phyloP scores from a whole-genome alignment of 2,888 invertebrate species.

The Vesta saturnalis region DNA sequence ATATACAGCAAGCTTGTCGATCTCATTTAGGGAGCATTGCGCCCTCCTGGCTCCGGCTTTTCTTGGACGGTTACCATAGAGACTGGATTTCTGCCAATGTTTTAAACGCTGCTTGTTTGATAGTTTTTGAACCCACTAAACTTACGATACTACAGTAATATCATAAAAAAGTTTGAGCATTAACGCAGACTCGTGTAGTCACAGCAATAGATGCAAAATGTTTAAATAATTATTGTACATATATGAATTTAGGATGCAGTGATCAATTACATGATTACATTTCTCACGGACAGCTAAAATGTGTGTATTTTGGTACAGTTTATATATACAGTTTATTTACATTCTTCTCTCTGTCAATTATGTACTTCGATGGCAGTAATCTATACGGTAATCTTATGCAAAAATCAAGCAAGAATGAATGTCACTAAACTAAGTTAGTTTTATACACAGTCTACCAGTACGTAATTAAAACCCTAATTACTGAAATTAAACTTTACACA shows the following conservation, averaged over 20 bases:
- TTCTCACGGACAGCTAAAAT: no score
- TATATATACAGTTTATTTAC: neutral
- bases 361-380: no score
- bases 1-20: constrained; percentile 29
- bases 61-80: constrained; percentile 34
- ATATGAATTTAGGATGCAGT: neutral
- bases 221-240: no score
- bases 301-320: neutral
- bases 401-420: no score
- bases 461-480: no score
- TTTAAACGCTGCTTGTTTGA: constrained; percentile 19
- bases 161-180: neutral
- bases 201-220: neutral
- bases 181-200: neutral
- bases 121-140: constrained; percentile 10
- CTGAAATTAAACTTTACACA: no score
- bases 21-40: constrained; percentile 28
- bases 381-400: no score
- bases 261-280: neutral
- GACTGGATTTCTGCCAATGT: constrained; percentile 30
- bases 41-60: constrained; percentile 35
- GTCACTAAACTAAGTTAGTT: no score
- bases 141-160: neutral
- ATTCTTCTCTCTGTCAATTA: no score
- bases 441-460: no score